A percentile compares a stretch with the other conserved stretches of the same genome.
These are phyloP conservation scores for Microctenopoma steveboyesi DNA, from an alignment of 2,797 vertebrate genomes.

Conservation along the genomic window DNA sequence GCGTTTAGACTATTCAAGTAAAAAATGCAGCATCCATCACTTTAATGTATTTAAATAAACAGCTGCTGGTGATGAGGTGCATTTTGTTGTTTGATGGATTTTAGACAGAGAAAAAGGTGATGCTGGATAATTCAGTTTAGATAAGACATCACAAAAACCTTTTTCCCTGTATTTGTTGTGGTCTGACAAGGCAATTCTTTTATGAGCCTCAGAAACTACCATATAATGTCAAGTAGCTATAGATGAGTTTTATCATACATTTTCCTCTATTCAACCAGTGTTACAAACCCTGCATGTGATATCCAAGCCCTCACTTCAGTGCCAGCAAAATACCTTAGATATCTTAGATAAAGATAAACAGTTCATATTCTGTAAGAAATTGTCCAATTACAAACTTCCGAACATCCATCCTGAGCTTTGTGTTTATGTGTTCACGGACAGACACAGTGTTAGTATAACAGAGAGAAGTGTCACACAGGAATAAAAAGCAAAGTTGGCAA, in stretches of 20 bases:
- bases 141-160: slow-evolving; percentile 21
- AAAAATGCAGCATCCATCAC: slow-evolving; percentile 9
- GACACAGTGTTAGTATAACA: slow-evolving; percentile 6
- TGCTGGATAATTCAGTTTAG: slow-evolving; percentile 28
- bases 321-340: slow-evolving; percentile 3
- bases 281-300: not conserved
- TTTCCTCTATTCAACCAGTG: not conserved
- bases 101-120: not conserved
- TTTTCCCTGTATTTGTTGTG: slow-evolving; percentile 34
- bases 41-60: slow-evolving; percentile 51
- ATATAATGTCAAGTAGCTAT: slow-evolving; percentile 11
- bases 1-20: not conserved
- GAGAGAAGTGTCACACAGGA: slow-evolving; percentile 8
- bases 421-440: not conserved
- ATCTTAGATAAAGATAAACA: slow-evolving; percentile 14
- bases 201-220: slow-evolving; percentile 6
- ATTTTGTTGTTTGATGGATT: slow-evolving; percentile 13
- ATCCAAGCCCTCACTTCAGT: slow-evolving; percentile 9
- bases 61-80: slow-evolving; percentile 23
- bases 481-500: slow-evolving; percentile 23
- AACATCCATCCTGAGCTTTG: slow-evolving; percentile 6
- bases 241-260: slow-evolving; percentile 5
- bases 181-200: slow-evolving; percentile 11
- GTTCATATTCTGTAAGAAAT: slow-evolving; percentile 35
- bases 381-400: slow-evolving; percentile 16